Evolutionary conservation across 2,888 invertebrate genomes (phyloP).

Genomic region (Dryadula phaetusa): DNA sequence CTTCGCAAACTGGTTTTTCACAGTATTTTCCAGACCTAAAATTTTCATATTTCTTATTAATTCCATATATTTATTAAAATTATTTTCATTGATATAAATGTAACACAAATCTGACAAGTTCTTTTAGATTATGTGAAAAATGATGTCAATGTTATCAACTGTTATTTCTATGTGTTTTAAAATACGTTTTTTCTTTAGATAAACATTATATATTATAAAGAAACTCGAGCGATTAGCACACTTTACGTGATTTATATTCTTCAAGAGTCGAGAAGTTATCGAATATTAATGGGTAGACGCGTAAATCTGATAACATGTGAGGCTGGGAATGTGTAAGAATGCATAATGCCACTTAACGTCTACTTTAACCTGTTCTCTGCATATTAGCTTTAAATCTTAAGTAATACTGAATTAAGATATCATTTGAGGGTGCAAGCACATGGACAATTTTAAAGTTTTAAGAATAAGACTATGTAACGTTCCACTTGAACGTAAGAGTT

Average conservation of each 20-base stretch:
- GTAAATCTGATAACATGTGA: conserved; percentile 39
- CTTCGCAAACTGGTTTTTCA: conserved; percentile 50
- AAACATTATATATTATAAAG: conserved; percentile 13
- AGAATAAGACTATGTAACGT: background rate
- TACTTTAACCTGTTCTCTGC: conserved; percentile 35
- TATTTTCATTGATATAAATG: background rate
- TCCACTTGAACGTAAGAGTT: no score
- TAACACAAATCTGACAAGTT: conserved; percentile 5
- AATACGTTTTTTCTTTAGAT: background rate
- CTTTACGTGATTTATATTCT: conserved; percentile 39
- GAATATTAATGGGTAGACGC: conserved; percentile 37
- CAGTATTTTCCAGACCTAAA: conserved; percentile 59
- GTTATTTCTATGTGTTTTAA: conserved; percentile 22
- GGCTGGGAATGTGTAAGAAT: conserved; percentile 29
- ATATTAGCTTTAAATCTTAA: conserved; percentile 31
- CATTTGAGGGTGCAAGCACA: conserved; percentile 17
- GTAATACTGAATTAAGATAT: conserved; percentile 19
- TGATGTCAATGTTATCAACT: conserved; percentile 24
- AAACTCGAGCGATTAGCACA: conserved; percentile 35
- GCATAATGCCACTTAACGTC: conserved; percentile 30
- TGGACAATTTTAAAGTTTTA: background rate
- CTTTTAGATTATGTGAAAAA: background rate
- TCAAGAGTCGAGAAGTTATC: conserved; percentile 31
- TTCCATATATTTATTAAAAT: background rate
- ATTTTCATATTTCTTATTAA: conserved; percentile 16